Conservation (phyloP, 2,888 invertebrate genomes). For the Mantis religiosa region DNA sequence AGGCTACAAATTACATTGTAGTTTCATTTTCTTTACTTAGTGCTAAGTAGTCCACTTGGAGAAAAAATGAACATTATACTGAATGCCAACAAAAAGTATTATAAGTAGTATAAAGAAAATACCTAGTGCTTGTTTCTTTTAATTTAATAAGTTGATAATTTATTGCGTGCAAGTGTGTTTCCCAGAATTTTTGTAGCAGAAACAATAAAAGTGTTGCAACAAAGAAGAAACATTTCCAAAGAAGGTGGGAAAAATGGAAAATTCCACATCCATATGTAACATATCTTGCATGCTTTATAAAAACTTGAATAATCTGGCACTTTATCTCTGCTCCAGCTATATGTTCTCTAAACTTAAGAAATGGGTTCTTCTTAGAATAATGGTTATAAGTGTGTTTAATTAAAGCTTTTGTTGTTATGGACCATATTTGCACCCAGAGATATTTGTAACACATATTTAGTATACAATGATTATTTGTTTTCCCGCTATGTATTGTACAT, state of each 20-base stretch:
- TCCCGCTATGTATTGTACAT: conserved; percentile 2
- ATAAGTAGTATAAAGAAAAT: background rate
- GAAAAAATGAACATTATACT: background rate
- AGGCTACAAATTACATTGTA: background rate
- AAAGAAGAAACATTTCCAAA: background rate
- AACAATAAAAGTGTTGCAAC: background rate
- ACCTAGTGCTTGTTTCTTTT: background rate
- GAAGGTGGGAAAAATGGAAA: background rate
- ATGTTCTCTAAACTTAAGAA: background rate
- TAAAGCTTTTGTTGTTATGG: conserved; percentile 15
- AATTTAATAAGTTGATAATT: background rate
- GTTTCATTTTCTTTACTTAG: background rate
- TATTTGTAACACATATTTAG: conserved; percentile 12
- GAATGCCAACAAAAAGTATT: background rate
- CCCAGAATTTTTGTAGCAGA: too few species aligned
- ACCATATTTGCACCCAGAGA: conserved; percentile 15
- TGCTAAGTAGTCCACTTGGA: background rate
- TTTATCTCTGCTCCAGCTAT: background rate
- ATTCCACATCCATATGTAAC: background rate
- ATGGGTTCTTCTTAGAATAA: conserved; percentile 1
- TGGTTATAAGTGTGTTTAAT: conserved; percentile 4
- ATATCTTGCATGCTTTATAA: background rate
- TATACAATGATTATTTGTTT: conserved; percentile 4
- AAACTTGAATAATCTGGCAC: background rate
- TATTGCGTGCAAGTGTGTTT: background rate